Percentiles rank a stretch among this genome's conserved stretches.
Evolutionary conservation across 2,888 invertebrate genomes (phyloP).

Genomic region (Apantesis nais): DNA sequence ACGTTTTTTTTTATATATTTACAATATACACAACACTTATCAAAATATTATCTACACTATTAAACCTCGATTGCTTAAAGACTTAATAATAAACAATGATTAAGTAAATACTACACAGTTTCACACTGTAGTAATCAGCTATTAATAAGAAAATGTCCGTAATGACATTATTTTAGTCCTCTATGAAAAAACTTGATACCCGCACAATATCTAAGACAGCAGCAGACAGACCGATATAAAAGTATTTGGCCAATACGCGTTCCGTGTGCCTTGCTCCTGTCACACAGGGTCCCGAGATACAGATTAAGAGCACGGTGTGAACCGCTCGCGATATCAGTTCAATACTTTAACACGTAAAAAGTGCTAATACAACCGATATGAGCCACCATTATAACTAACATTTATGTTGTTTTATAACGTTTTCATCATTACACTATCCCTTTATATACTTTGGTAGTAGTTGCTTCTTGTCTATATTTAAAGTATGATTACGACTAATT

Average conservation of each 20-base stretch:
- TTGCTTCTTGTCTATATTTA: conserved; percentile 17
- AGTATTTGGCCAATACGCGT: conserved; percentile 44
- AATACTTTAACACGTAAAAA: conserved; percentile 56
- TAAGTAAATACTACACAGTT: neutral
- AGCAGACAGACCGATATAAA: neutral
- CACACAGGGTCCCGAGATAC: conserved; percentile 52
- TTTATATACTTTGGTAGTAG: conserved; percentile 13
- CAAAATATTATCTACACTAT: no score
- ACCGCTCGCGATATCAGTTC: conserved; percentile 51
- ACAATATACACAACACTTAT: no score
- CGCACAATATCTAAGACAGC: neutral
- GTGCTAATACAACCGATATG: conserved; percentile 53
- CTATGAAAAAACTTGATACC: neutral
- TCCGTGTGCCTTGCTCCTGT: conserved; percentile 57
- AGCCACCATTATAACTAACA: conserved; percentile 34
- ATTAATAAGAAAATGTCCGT: neutral
- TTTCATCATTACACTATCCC: conserved; percentile 33
- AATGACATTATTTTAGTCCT: no score
- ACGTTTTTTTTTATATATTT: neutral
- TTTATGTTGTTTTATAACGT: conserved; percentile 22
- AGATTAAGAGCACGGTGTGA: conserved; percentile 61
- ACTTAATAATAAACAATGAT: neutral
- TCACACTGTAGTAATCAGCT: neutral
- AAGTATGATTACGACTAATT: conserved; percentile 1
- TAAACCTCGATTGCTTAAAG: no score